phyloP scores from a whole-genome alignment of 2,113 vertebrate genomes.

The Pseudorectes ferrugineus region DNA sequence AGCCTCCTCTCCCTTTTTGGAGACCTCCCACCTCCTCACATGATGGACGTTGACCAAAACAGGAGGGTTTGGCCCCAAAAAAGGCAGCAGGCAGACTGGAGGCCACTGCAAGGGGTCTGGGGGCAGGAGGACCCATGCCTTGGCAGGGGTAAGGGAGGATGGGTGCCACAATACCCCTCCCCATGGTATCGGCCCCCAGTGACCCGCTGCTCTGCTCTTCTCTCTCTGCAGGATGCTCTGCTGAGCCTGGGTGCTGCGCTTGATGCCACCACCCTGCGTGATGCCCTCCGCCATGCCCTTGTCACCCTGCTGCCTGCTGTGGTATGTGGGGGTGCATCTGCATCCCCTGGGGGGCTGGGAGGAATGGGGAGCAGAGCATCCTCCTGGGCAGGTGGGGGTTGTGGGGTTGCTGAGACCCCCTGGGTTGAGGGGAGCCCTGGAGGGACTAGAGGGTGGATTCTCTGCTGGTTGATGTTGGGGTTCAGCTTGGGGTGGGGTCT shows the following conservation, averaged over 20 bases:
- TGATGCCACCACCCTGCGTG: slow-evolving; percentile 70
- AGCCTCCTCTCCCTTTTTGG: neutral
- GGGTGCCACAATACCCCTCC: neutral
- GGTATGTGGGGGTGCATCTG: slow-evolving; percentile 61
- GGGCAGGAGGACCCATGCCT: accelerated
- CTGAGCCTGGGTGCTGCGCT: slow-evolving; percentile 81
- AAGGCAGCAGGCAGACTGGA: neutral
- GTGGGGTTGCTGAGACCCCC: neutral
- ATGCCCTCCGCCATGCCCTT: slow-evolving; percentile 77
- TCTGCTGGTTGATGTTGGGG: neutral
- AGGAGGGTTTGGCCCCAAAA: neutral
- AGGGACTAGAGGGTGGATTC: neutral
- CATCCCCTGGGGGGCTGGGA: neutral
- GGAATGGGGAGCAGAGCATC: neutral
- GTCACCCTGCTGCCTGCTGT: slow-evolving; percentile 78
- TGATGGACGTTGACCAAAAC: neutral
- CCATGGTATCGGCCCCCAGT: accelerated
- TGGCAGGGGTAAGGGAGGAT: neutral
- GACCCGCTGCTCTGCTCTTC: neutral
- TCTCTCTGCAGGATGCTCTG: slow-evolving; percentile 79
- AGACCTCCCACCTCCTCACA: neutral
- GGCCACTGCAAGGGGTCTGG: neutral
- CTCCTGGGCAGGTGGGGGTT: neutral
- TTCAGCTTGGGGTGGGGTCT: neutral
- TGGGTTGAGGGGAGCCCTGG: neutral